A percentile compares a stretch with the other conserved stretches of the same genome.
Evolutionary conservation across 2,797 vertebrate genomes (phyloP).

Genomic region (Nyctibius grandis): DNA sequence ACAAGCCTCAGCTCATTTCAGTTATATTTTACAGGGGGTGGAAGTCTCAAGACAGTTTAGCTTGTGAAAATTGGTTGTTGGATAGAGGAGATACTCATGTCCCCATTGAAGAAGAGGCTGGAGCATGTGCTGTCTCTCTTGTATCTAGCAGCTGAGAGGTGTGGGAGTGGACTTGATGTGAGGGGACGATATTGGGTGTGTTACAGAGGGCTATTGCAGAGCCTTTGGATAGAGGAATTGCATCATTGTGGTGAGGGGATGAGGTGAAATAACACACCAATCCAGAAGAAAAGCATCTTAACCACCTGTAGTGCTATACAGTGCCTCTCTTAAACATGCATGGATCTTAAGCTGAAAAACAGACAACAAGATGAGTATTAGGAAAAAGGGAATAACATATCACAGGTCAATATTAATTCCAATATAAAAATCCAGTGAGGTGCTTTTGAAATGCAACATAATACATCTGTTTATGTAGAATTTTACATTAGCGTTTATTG

Average conservation of each 20-base stretch:
- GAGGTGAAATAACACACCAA: not conserved
- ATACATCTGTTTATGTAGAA: not conserved
- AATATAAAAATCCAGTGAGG: not conserved
- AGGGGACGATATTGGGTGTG: not conserved
- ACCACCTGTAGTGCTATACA: not conserved
- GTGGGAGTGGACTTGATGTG: not conserved
- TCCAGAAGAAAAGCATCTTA: not conserved
- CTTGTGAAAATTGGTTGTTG: not conserved
- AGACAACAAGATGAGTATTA: not conserved
- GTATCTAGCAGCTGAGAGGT: not conserved
- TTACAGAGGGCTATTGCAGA: not conserved
- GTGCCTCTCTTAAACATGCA: rapidly evolving
- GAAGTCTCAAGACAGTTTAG: not conserved
- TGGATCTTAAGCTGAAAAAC: not conserved
- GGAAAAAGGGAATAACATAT: not conserved
- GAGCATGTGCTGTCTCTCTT: not conserved
- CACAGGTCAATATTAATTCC: not conserved
- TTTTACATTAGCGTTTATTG: not conserved
- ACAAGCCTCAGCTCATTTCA: not conserved
- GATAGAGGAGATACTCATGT: not conserved
- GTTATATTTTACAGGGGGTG: not conserved
- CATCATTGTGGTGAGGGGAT: not conserved
- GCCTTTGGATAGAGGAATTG: not conserved
- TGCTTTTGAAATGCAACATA: not conserved
- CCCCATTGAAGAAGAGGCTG: not conserved